Base-by-base conservation (phyloP, 2,113 vertebrate genomes). In the Myotis lucifugus region DNA sequence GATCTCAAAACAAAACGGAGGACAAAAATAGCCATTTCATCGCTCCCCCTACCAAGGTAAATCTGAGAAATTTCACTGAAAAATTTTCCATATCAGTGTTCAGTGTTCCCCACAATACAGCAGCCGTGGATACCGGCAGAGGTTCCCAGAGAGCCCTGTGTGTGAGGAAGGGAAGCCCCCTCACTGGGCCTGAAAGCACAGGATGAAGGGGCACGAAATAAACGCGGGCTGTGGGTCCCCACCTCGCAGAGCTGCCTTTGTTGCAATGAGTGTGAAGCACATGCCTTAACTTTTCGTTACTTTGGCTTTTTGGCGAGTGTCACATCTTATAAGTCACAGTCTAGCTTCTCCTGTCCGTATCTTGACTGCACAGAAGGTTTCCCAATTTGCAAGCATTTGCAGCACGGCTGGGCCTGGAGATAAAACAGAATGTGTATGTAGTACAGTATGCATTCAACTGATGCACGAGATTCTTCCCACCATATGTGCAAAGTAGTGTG, bases 371-470 rank as follows among this genome's bases (percentile, higher is more conserved):
- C 98, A 98, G 98, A 98, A 98, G 97, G 97, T 95, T 98, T 98
- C 98, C 97, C 98, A 98, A 98, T 98, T 98, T 98, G 98, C 97
- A 98, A 98, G 98, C 98, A 97, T 98, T 98, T 98, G 98, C 98
- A 98, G 98, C 98, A 98, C 98, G 98, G 98, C 98, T 98, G 98
- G 97, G 98, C 98, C 98, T 89, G 67, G 97, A 98, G 98, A 98
- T 98, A 98, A 98, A 98, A 98, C 98, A 98, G 98, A 98, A 98
- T 98, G 98, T 98, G 98, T 98, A 97, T 98, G 98, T 97, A 97
- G 98, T 98, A 98, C 98, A 98, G 98, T 98, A 97, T 98, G 98
- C 97, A 97, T 98, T 98, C 98, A 97, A 52, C 97, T 97, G 97
- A 98, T 97, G 98, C 97, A 97, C 98, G 98, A 98, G 98, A 97